Conservation (phyloP, 2,113 vertebrate genomes). For the Rhombomys opimus region DNA sequence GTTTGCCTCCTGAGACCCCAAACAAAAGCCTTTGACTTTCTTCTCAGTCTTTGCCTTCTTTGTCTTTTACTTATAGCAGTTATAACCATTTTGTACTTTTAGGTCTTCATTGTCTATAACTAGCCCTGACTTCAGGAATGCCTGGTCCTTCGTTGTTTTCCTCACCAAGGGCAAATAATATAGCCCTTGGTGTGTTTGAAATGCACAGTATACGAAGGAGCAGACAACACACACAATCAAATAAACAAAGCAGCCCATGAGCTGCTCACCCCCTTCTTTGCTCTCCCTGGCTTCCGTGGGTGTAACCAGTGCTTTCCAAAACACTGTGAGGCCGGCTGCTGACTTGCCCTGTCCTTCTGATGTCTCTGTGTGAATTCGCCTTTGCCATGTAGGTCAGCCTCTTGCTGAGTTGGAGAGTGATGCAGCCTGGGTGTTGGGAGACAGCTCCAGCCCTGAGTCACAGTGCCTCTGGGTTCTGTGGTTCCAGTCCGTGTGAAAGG, state of each 20-base stretch:
- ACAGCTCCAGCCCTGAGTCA: conserved; percentile 74
- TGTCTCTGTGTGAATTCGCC: conserved; percentile 10
- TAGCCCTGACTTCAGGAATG: neutral
- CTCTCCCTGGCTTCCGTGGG: neutral
- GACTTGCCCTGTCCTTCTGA: neutral
- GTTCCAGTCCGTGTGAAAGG: conserved; percentile 65
- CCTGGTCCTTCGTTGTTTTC: conserved; percentile 48
- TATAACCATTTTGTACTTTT: conserved; percentile 30
- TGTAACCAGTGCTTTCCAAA: conserved; percentile 4
- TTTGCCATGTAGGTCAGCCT: conserved; percentile 33
- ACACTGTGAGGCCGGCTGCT: neutral
- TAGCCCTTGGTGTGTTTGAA: neutral
- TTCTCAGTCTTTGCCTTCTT: neutral
- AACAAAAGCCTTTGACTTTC: neutral
- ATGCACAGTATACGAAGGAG: neutral
- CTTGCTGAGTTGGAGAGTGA: conserved; percentile 2
- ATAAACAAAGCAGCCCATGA: neutral
- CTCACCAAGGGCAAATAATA: neutral
- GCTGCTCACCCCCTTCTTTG: neutral
- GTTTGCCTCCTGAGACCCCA: neutral
- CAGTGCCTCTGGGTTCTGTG: conserved; percentile 55
- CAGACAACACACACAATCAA: neutral
- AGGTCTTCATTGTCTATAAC: neutral
- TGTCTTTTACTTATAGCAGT: neutral
- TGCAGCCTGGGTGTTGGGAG: conserved; percentile 47